Percentiles rank a stretch among this genome's conserved stretches.
These are phyloP conservation scores for Netelia virgata DNA, from an alignment of 2,888 invertebrate species.

Conservation along the genomic window DNA sequence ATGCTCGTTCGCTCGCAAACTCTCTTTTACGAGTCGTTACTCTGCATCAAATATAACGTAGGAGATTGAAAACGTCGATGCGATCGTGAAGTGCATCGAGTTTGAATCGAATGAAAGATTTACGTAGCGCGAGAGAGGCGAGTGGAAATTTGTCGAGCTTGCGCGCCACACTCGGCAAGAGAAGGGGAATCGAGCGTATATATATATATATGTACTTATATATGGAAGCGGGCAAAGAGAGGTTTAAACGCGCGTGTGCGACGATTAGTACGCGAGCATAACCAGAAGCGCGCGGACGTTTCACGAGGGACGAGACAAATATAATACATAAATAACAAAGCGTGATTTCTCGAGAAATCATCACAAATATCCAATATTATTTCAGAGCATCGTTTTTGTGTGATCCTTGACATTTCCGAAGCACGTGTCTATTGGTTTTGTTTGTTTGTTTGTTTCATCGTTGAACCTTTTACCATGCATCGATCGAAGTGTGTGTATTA, in stretches of 20 bases:
- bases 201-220: background rate
- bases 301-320: background rate
- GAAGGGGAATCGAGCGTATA: background rate
- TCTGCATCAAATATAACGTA: background rate
- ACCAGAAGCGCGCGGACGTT: conserved; percentile 14
- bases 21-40: background rate
- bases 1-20: conserved; percentile 73
- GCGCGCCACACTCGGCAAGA: background rate
- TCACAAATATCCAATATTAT: conserved; percentile 1
- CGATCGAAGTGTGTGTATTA: conserved; percentile 40
- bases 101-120: background rate
- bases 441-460: conserved; percentile 6
- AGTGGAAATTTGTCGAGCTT: background rate
- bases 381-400: conserved; percentile 19
- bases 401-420: background rate
- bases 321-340: background rate
- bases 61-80: background rate
- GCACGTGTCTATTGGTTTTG: conserved; percentile 43
- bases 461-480: conserved; percentile 21
- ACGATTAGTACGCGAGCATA: conserved; percentile 17
- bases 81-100: background rate
- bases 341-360: background rate
- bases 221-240: background rate
- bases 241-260: conserved; percentile 24
- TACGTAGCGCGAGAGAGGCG: background rate